Evolutionary conservation across 2,113 vertebrate species (phyloP).

Genomic region (Takifugu flavidus): DNA sequence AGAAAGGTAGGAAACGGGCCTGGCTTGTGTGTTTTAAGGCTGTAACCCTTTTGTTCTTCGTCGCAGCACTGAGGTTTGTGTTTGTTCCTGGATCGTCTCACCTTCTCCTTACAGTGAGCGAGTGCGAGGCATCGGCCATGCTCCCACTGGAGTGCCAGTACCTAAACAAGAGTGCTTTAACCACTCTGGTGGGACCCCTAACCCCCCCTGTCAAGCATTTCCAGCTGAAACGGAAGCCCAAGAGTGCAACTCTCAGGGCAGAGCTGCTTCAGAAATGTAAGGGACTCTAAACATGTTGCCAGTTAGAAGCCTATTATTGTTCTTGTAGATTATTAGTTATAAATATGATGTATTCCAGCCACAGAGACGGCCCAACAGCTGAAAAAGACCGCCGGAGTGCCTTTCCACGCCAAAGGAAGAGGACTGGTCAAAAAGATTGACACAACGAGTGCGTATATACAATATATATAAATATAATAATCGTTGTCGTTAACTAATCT

Average conservation of each 20-base stretch:
- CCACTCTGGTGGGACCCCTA: slow-evolving; percentile 91
- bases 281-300: slow-evolving; percentile 15
- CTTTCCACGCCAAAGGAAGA: slow-evolving; percentile 96
- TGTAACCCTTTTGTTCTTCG: too few species aligned
- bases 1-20: slow-evolving; percentile 81
- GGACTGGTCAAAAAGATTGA: slow-evolving; percentile 97
- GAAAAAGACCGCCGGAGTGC: slow-evolving; percentile 94
- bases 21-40: too few species aligned
- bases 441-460: slow-evolving; percentile 87
- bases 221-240: slow-evolving; percentile 95
- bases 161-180: slow-evolving; percentile 94
- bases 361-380: slow-evolving; percentile 96
- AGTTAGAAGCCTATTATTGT: background rate
- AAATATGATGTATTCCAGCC: slow-evolving; percentile 69
- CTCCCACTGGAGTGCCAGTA: slow-evolving; percentile 96
- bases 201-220: slow-evolving; percentile 97
- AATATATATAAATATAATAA: background rate
- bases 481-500: background rate
- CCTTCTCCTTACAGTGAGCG: slow-evolving; percentile 76
- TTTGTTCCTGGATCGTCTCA: background rate
- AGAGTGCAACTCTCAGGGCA: slow-evolving; percentile 94
- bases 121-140: slow-evolving; percentile 95
- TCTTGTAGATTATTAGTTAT: too few species aligned
- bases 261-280: slow-evolving; percentile 98
- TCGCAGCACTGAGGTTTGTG: too few species aligned